Evolutionary conservation across 2,888 invertebrate species (phyloP).

Genomic region (Aleiodes testaceus): DNA sequence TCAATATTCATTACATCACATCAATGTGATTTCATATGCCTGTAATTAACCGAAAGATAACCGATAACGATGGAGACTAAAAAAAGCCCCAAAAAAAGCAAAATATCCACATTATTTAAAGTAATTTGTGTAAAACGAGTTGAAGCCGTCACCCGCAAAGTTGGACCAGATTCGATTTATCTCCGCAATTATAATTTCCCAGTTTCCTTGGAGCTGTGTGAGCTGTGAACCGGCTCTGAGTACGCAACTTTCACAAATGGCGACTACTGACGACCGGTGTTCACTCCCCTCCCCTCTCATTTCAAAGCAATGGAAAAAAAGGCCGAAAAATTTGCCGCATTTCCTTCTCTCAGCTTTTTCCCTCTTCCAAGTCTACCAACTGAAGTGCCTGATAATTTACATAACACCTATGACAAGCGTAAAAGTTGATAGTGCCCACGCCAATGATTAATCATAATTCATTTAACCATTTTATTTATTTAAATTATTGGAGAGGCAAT

Average conservation of each 20-base stretch:
- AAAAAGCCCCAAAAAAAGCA: neutral
- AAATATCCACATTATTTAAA: neutral
- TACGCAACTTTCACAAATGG: conserved; percentile 48
- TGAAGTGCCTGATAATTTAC: conserved; percentile 4
- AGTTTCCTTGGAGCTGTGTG: conserved; percentile 10
- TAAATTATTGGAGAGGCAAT: neutral
- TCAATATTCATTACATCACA: no score
- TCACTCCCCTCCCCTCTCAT: conserved; percentile 6
- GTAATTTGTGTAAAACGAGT: conserved; percentile 4
- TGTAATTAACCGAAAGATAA: neutral
- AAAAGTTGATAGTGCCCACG: neutral
- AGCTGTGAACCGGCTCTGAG: conserved; percentile 43
- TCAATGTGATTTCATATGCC: no score
- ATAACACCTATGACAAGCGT: neutral
- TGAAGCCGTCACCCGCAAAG: conserved; percentile 21
- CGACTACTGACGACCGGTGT: conserved; percentile 28
- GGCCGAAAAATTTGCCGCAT: conserved; percentile 30
- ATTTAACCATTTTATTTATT: neutral
- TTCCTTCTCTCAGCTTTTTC: conserved; percentile 22
- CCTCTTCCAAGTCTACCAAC: no score
- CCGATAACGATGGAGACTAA: neutral
- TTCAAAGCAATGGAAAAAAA: no score
- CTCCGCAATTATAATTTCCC: conserved; percentile 46
- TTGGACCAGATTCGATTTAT: conserved; percentile 42
- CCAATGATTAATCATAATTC: neutral